Evolutionary conservation across 2,888 invertebrate genomes (phyloP), one percentile per base, ranked within the genome.

Genomic region (Iphiclides podalirius): DNA sequence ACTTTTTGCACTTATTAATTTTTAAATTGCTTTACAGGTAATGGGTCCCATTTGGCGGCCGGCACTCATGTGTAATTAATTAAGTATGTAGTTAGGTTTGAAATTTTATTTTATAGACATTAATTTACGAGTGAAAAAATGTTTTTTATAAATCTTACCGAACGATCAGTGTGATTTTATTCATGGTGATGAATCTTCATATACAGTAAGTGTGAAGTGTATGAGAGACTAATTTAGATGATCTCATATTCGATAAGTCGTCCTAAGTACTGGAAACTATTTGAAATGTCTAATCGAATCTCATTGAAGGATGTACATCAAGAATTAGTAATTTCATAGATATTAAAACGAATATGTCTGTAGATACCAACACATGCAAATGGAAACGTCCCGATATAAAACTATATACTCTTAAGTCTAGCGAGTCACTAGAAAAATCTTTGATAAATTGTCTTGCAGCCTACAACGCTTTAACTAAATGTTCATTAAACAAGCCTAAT

Each of bases 11-110:
- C 23, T 38, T 4, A 44, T 43, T 31, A 26, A 37, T 38, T 15
- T 52, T 44, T 42, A 42, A 38, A 39, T 52, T 57, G 55, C 54
- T 49, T 63, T 79, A 70, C 80, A 84, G 85, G 83, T 70, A 78
- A 60, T 52, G 72, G 74, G 41, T 56, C 60, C 36, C 68, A 72
- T 53, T 45, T 63, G 36, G 70, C 67, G 43, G 62, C 73, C 33
- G 86, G 80, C 28, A 85, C 86, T 14, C 85, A 85, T 42, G 85
- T 85, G 17, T 84, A 74, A 59, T 20, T 42, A 48, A 26, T 42
- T 13, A 45, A 37, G 33, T 42, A 9, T 11, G 56, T 58, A 58
- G 63, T 59, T 47, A 61, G 59, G 37, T 45, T 40, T 42, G 11
- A 43, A 45, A 49, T 45, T 48, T 36, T 43, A 38, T 34, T 39